phyloP scores from a whole-genome alignment of 2,888 invertebrate species.

The Andrena minutula region DNA sequence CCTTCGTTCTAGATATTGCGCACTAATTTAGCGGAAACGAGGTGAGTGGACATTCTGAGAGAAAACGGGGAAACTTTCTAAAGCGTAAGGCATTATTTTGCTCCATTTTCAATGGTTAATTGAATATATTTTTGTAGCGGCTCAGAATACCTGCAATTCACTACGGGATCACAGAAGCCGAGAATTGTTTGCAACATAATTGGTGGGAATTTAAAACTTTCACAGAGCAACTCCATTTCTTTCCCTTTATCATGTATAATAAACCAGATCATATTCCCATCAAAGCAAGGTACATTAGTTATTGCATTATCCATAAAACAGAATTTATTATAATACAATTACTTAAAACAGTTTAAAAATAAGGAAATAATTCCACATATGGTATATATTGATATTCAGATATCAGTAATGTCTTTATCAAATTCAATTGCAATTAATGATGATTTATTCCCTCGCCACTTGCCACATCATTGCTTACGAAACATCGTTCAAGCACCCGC shows the following conservation, averaged over 20 bases:
- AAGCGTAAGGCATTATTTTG: constrained; percentile 9
- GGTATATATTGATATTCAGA: not conserved
- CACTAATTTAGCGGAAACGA: constrained; percentile 31
- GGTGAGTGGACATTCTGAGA: constrained; percentile 32
- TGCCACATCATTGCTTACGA: not conserved
- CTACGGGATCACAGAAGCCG: not conserved
- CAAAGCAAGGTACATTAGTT: not conserved
- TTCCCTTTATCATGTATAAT: not conserved
- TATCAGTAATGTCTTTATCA: not conserved
- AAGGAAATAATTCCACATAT: too few relatives aligned
- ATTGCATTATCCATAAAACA: not conserved
- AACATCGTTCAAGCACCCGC: not conserved
- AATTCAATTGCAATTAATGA: not conserved
- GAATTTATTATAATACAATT: not conserved
- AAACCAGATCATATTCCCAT: too few relatives aligned
- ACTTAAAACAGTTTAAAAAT: too few relatives aligned
- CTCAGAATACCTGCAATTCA: not conserved
- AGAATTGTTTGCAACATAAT: not conserved
- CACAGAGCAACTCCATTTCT: not conserved
- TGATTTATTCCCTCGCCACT: not conserved
- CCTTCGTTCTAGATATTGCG: not conserved
- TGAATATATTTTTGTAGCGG: not conserved
- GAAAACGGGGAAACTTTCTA: constrained; percentile 52
- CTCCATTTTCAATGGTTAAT: constrained; percentile 13
- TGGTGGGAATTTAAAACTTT: constrained; percentile 1